A percentile compares a stretch with the other conserved stretches of the same genome.
phyloP scores from a whole-genome alignment of 2,113 vertebrate species.

The Motacilla alba region DNA sequence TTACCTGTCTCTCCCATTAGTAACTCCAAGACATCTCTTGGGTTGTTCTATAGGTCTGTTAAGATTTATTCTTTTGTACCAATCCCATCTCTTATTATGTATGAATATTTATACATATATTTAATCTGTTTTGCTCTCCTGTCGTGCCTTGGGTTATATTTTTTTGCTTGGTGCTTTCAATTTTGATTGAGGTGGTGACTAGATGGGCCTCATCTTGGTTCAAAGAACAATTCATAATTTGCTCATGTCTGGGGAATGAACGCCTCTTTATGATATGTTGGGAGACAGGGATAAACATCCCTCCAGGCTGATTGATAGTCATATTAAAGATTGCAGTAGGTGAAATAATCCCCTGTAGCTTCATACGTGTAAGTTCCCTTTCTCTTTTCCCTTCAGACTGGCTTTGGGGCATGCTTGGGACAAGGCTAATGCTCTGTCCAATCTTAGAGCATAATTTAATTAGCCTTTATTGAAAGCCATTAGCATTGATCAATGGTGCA shows the following conservation, averaged over 20 bases:
- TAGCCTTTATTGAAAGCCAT: constrained; percentile 36
- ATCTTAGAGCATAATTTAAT: constrained; percentile 32
- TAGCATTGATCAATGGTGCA: not conserved
- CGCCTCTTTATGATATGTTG: constrained; percentile 33
- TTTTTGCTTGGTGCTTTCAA: constrained; percentile 55
- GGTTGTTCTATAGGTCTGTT: not conserved
- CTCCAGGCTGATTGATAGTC: constrained; percentile 67
- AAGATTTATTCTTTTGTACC: not conserved
- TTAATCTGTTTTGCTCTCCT: not conserved
- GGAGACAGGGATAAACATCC: constrained; percentile 57
- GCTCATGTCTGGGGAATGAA: constrained; percentile 40
- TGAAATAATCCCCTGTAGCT: constrained; percentile 53
- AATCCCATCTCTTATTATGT: constrained; percentile 12
- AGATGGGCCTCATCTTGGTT: constrained; percentile 52
- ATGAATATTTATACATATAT: constrained; percentile 30
- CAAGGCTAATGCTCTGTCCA: constrained; percentile 42
- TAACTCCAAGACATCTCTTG: not conserved
- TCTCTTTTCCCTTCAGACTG: constrained; percentile 25
- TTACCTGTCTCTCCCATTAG: not conserved
- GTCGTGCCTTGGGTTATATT: constrained; percentile 51
- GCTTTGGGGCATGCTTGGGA: constrained; percentile 57
- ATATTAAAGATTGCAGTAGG: constrained; percentile 64
- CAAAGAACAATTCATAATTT: constrained; percentile 72
- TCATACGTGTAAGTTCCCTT: constrained; percentile 6
- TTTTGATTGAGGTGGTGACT: constrained; percentile 62